phyloP scores from a whole-genome alignment of 2,113 vertebrate genomes.

The Pelodiscus sinensis region DNA sequence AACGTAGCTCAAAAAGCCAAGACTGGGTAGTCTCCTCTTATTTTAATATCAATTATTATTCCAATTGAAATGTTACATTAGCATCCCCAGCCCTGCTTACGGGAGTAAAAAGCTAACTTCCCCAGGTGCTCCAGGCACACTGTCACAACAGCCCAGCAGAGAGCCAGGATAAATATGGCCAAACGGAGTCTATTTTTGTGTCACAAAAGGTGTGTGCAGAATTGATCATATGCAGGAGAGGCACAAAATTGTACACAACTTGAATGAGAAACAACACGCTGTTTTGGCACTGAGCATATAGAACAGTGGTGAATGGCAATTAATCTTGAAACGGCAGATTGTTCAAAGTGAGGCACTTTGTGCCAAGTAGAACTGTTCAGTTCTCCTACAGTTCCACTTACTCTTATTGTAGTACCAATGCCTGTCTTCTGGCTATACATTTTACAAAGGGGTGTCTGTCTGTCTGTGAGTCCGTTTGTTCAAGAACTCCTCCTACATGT shows the following conservation, averaged over 20 bases:
- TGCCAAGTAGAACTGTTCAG: background rate
- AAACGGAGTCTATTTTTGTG: conserved; percentile 2
- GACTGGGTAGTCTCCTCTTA: background rate
- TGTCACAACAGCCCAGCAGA: background rate
- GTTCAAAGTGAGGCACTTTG: background rate
- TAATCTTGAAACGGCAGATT: conserved; percentile 20
- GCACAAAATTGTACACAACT: background rate
- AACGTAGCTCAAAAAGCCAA: background rate
- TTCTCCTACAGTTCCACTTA: background rate
- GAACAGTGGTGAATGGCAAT: background rate
- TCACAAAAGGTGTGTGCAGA: background rate
- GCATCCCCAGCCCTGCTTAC: background rate
- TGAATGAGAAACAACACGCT: conserved; percentile 19
- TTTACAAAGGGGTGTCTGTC: too few species aligned
- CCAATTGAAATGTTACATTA: background rate
- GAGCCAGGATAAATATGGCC: background rate
- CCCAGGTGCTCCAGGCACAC: background rate
- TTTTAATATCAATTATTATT: background rate
- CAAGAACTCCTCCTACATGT: too few species aligned
- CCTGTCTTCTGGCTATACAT: too few species aligned
- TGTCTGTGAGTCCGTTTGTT: too few species aligned
- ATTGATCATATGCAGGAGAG: background rate
- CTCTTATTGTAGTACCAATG: background rate
- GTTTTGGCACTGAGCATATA: background rate
- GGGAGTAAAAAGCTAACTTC: background rate